Conservation (phyloP, 2,113 vertebrate species). For the Urocitellus parryii region DNA sequence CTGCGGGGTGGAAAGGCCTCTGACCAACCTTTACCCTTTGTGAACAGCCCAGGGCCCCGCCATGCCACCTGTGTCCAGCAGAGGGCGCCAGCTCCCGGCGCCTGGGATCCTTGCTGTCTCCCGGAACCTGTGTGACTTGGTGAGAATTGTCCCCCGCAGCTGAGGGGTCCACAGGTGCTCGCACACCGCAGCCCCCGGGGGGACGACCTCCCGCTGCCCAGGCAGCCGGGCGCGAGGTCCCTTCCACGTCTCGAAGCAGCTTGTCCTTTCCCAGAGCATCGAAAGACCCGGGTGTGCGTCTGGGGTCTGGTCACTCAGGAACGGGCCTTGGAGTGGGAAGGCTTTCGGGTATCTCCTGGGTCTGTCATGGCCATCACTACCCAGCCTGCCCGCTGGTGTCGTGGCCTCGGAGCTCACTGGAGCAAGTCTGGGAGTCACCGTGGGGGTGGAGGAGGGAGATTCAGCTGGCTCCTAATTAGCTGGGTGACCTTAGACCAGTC, state of each 20-base stretch:
- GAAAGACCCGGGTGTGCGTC: accelerated
- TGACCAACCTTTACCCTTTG: accelerated
- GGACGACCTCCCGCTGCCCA: neutral
- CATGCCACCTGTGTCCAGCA: slow-evolving; percentile 35
- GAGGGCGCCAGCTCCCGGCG: neutral
- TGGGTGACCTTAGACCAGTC: slow-evolving; percentile 59
- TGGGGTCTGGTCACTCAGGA: neutral
- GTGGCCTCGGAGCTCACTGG: neutral
- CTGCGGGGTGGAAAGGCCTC: no score
- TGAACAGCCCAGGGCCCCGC: no score
- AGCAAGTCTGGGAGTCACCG: neutral
- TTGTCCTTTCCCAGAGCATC: neutral
- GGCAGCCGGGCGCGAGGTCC: neutral
- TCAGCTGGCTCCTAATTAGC: slow-evolving; percentile 48
- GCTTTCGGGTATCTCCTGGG: accelerated
- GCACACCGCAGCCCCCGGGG: neutral
- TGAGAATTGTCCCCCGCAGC: no score
- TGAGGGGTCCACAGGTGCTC: no score
- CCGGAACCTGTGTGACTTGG: no score
- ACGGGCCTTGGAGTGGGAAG: neutral
- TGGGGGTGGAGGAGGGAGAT: neutral
- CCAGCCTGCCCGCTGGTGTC: neutral
- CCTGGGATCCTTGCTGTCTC: no score
- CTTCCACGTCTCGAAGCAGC: neutral
- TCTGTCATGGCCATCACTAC: neutral